These are phyloP conservation scores for Dicaeum eximium DNA, from an alignment of 2,113 vertebrate species.

Conservation along the genomic window DNA sequence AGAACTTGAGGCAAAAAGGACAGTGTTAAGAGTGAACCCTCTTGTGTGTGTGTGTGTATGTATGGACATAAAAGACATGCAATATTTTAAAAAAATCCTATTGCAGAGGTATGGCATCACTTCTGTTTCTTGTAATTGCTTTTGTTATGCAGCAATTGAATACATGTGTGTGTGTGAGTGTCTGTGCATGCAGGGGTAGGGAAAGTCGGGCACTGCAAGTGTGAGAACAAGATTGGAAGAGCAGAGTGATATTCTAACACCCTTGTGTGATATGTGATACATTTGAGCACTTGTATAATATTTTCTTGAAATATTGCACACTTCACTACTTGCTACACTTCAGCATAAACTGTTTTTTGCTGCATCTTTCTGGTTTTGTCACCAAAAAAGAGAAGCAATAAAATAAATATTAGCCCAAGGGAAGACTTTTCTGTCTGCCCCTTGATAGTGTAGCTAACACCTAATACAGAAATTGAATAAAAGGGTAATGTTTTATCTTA, in stretches of 20 bases:
- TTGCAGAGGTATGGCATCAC: neutral
- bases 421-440: neutral
- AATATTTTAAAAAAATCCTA: neutral
- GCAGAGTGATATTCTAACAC: neutral
- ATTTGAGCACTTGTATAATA: neutral
- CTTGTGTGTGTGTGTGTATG: rapidly evolving
- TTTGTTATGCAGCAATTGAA: neutral
- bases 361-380: neutral
- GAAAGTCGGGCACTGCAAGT: neutral
- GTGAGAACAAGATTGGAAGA: neutral
- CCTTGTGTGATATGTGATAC: neutral
- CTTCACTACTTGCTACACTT: neutral
- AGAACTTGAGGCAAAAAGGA: neutral
- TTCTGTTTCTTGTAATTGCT: neutral
- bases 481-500: neutral
- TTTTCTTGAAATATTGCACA: neutral
- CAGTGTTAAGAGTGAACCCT: neutral
- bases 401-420: neutral
- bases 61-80: neutral
- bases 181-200: neutral
- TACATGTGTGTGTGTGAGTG: rapidly evolving
- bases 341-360: neutral
- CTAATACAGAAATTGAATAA: neutral
- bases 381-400: neutral
- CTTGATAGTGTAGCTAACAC: neutral